A percentile compares a stretch with the other conserved stretches of the same genome.
Evolutionary conservation across 2,888 invertebrate genomes (phyloP).

Genomic region (Anarsia innoxiella): DNA sequence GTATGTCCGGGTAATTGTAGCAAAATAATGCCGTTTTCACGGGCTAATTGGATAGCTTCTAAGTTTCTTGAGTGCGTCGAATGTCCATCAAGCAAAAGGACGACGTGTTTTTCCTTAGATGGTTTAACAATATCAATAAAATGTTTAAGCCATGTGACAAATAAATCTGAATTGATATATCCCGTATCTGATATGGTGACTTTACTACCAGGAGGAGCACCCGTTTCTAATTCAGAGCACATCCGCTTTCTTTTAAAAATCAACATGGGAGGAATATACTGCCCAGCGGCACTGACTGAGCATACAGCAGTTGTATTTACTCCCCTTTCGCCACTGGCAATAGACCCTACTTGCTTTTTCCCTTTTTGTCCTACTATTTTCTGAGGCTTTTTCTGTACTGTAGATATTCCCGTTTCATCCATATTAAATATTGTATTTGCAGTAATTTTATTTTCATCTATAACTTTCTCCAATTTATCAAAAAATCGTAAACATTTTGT

Average conservation of each 20-base stretch:
- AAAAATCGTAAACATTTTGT: conserved; percentile 9
- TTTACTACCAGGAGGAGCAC: conserved; percentile 15
- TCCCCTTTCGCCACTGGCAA: conserved; percentile 15
- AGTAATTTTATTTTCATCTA: conserved; percentile 1
- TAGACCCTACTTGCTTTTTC: conserved; percentile 13
- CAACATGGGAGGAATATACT: conserved; percentile 7
- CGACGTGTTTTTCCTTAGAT: conserved; percentile 13
- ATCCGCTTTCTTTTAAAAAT: conserved; percentile 7
- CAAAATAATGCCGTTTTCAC: conserved; percentile 17
- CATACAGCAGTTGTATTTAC: conserved; percentile 4
- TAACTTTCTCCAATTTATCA: conserved; percentile 5
- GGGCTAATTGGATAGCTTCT: conserved; percentile 17
- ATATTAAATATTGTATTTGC: conserved; percentile 11
- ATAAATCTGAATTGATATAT: conserved; percentile 4
- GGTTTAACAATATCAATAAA: conserved; percentile 8
- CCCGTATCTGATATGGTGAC: conserved; percentile 8
- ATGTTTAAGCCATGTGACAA: conserved; percentile 8
- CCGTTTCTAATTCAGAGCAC: conserved; percentile 3
- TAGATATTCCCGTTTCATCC: conserved; percentile 14
- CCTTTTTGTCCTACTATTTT: conserved; percentile 16
- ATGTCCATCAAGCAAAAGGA: conserved; percentile 20
- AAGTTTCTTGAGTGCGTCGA: conserved; percentile 18
- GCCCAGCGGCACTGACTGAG: conserved; percentile 2
- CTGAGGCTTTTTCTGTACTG: conserved; percentile 16
- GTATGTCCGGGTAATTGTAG: conserved; percentile 19